Evolutionary conservation across 2,797 vertebrate species (phyloP).

Genomic region (Podarcis siculus): DNA sequence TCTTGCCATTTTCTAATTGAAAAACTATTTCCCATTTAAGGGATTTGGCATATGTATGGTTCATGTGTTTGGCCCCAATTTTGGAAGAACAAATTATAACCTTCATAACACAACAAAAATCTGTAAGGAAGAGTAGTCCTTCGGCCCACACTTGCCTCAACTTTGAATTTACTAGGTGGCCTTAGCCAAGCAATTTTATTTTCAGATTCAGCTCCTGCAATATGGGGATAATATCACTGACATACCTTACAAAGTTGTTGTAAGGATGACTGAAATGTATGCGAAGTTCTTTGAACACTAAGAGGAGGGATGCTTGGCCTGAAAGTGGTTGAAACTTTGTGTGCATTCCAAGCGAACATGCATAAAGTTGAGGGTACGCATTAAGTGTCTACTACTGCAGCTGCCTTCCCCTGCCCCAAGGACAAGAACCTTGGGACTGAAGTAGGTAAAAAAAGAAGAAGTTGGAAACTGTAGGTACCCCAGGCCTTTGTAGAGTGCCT

Average conservation of each 20-base stretch:
- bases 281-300: neutral
- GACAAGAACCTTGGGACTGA: neutral
- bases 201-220: neutral
- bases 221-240: neutral
- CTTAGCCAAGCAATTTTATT: neutral
- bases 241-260: neutral
- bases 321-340: neutral
- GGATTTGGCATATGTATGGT: neutral
- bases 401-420: neutral
- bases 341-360: neutral
- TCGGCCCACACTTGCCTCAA: neutral
- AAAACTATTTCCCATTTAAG: slow-evolving; percentile 43
- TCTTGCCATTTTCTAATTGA: slow-evolving; percentile 62
- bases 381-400: neutral
- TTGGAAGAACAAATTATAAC: neutral
- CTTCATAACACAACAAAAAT: neutral
- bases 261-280: neutral
- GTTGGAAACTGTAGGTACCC: neutral
- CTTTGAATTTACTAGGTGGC: neutral
- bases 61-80: slow-evolving; percentile 10
- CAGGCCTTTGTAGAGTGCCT: neutral
- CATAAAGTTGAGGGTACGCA: neutral
- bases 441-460: neutral
- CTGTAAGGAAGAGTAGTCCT: neutral
- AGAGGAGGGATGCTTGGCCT: neutral